phyloP scores from a whole-genome alignment of 2,888 invertebrate species.

The Carterocephalus palaemon region DNA sequence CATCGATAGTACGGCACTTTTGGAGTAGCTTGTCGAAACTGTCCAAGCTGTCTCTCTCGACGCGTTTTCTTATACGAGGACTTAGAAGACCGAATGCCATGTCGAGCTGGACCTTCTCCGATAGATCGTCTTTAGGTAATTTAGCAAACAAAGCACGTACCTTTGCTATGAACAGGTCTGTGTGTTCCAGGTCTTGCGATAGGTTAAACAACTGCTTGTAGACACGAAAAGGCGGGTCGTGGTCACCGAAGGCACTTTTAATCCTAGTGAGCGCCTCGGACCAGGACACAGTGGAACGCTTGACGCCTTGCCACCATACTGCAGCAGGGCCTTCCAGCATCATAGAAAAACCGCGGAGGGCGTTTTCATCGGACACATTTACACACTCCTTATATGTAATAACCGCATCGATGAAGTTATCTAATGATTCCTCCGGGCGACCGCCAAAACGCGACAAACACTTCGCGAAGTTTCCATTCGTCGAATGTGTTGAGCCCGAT shows the following conservation, averaged over 20 bases:
- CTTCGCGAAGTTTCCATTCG: background rate
- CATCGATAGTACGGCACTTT: too few species aligned
- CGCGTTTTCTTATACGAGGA: too few species aligned
- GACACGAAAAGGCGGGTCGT: background rate
- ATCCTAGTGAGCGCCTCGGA: background rate
- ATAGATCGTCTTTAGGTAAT: too few species aligned
- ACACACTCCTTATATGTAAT: background rate
- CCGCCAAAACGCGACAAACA: conserved; percentile 2
- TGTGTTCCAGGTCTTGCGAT: background rate
- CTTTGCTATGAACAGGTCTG: too few species aligned
- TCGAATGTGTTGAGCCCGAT: background rate
- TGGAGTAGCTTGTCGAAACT: too few species aligned
- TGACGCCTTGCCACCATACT: background rate
- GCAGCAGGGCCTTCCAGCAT: background rate
- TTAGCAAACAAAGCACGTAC: too few species aligned
- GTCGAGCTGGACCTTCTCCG: too few species aligned
- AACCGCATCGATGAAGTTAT: background rate
- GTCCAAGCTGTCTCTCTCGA: too few species aligned
- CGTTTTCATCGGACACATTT: background rate
- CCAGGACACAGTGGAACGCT: background rate
- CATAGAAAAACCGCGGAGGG: background rate
- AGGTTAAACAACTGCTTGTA: background rate
- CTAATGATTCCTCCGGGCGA: background rate
- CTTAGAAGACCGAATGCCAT: too few species aligned
- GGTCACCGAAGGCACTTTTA: background rate